A percentile compares a stretch with the other conserved stretches of the same genome.
These are phyloP conservation scores for Sphinx pinastri DNA, from an alignment of 2,888 invertebrate species.

Conservation along the genomic window DNA sequence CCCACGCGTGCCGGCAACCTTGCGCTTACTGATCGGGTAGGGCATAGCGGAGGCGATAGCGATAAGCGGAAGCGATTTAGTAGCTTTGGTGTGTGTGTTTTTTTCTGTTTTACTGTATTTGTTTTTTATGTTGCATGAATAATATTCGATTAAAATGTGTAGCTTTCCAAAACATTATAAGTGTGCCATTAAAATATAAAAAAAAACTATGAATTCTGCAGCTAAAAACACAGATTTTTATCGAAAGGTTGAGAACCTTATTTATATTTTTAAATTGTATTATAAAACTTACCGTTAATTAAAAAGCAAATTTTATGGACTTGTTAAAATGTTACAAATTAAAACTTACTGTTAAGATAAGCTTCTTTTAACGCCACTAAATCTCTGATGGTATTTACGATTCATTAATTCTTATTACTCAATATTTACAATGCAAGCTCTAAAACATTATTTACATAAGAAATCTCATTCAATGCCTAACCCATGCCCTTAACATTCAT, in stretches of 20 bases:
- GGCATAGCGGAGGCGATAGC: conserved; percentile 30
- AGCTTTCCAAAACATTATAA: not conserved
- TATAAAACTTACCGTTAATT: not conserved
- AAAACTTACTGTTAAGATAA: not conserved
- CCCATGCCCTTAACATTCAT: not conserved
- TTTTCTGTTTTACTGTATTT: no score
- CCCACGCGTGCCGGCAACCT: conserved; percentile 54
- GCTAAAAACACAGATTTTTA: not conserved
- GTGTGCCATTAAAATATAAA: no score
- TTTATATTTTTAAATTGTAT: not conserved
- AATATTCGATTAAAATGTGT: not conserved
- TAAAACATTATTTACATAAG: not conserved
- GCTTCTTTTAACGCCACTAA: not conserved
- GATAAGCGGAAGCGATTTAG: conserved; percentile 35
- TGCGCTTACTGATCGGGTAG: conserved; percentile 35
- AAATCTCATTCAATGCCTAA: not conserved
- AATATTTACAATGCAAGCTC: not conserved
- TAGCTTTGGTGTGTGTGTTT: not conserved
- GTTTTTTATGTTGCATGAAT: not conserved
- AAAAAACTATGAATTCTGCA: not conserved
- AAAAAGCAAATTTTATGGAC: not conserved
- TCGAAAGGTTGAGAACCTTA: no score
- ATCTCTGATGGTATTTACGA: not conserved
- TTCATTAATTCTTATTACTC: not conserved
- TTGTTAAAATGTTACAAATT: conserved; percentile 3